Evolutionary conservation across 2,888 invertebrate genomes (phyloP).

Genomic region (Xylota sylvarum): DNA sequence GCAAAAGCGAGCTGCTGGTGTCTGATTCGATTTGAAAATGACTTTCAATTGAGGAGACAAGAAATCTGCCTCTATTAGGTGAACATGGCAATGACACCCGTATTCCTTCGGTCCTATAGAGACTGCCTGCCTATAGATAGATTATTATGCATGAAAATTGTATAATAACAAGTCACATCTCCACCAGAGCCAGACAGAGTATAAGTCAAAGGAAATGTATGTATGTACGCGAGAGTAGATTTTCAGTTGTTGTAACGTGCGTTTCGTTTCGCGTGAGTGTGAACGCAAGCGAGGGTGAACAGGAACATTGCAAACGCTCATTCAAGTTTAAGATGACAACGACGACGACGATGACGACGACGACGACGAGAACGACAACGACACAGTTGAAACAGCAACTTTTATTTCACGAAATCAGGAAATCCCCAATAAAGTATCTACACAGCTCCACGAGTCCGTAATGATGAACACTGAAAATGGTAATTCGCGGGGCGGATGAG

Average conservation of each 20-base stretch:
- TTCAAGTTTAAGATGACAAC: constrained; percentile 37
- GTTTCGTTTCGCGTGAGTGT: constrained; percentile 3
- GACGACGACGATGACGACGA: background rate
- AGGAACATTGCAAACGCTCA: constrained; percentile 2
- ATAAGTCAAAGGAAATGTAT: constrained; percentile 43
- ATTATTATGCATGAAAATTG: constrained; percentile 42
- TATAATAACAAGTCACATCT: constrained; percentile 47
- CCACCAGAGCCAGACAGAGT: constrained; percentile 22
- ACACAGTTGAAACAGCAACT: constrained; percentile 36
- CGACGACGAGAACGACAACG: background rate
- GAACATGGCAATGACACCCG: constrained; percentile 54
- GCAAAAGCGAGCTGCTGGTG: background rate
- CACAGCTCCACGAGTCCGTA: constrained; percentile 41
- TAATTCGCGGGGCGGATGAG: constrained; percentile 63
- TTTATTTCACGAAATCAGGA: constrained; percentile 66
- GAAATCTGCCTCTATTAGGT: constrained; percentile 44
- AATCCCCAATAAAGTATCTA: constrained; percentile 66
- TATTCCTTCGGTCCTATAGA: constrained; percentile 4
- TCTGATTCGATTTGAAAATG: constrained; percentile 49
- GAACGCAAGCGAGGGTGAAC: constrained; percentile 30
- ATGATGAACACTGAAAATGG: constrained; percentile 56
- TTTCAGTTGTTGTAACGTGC: constrained; percentile 26
- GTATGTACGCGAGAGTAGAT: constrained; percentile 20
- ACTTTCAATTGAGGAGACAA: constrained; percentile 46
- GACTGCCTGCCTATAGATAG: constrained; percentile 3